These are phyloP conservation scores for Ennomos erosarius DNA, from an alignment of 2,888 invertebrate genomes.

Conservation along the genomic window DNA sequence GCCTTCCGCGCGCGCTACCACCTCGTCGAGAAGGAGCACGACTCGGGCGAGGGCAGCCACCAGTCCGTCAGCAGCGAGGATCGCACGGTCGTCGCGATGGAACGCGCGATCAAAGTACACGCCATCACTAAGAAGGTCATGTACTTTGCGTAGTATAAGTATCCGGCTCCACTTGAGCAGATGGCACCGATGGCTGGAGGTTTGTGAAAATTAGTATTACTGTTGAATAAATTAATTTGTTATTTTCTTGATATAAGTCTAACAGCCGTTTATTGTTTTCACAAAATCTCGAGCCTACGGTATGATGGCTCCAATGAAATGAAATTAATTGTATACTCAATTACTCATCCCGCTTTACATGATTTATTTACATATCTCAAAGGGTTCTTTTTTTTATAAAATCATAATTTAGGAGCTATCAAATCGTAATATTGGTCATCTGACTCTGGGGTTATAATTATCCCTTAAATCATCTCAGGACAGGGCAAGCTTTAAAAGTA, in stretches of 20 bases:
- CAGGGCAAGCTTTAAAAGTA: slow-evolving; percentile 14
- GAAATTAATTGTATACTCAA: not conserved
- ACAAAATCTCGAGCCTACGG: slow-evolving; percentile 5
- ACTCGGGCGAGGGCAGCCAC: slow-evolving; percentile 99
- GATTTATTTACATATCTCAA: slow-evolving; percentile 1
- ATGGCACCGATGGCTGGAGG: not conserved
- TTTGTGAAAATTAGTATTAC: slow-evolving; percentile 8
- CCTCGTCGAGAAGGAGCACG: slow-evolving; percentile 99
- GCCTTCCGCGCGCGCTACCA: slow-evolving; percentile 99
- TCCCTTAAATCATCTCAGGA: not conserved
- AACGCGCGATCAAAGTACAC: slow-evolving; percentile 99
- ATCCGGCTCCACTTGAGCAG: not conserved
- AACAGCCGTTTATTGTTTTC: slow-evolving; percentile 6
- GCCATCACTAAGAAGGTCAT: slow-evolving; percentile 99
- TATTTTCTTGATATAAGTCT: slow-evolving; percentile 4
- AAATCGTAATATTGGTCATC: not conserved
- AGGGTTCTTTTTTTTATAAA: not conserved
- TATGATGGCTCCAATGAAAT: slow-evolving; percentile 1
- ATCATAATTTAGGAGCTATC: not conserved
- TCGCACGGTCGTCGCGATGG: slow-evolving; percentile 98
- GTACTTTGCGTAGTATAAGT: slow-evolving; percentile 95
- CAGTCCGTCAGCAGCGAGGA: slow-evolving; percentile 99
- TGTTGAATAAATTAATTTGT: not conserved
- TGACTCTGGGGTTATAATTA: not conserved
- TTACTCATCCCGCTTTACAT: not conserved